Evolutionary conservation across 2,113 vertebrate genomes (phyloP), one percentile per base, ranked within the genome.

Genomic region (Pelobates fuscus): DNA sequence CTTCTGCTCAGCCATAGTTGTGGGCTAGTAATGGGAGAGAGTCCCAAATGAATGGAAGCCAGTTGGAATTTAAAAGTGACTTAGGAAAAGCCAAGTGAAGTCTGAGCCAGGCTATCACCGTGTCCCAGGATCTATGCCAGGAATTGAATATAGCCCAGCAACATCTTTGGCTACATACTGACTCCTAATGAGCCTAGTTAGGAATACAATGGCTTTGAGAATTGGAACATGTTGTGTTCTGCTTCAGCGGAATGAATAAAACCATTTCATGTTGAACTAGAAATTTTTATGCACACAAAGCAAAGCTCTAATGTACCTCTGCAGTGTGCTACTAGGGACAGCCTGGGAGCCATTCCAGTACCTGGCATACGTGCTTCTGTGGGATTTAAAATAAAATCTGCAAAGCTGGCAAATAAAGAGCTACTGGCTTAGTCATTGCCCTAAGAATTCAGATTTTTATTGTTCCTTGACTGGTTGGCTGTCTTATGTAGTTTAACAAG

Each of bases 1-100:
- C 72, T 60, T 67, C 62, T 77, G 75, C 70, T 77, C 59, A 63
- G 66, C 58, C 61, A 29, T 68, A 54, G 41, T 61, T 77, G 24
- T 41, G 67, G 75, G 44, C 49, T 62, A 20, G 46, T 70, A 63
- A 77, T 54, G 17, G 75, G 67, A 63, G 62, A 63, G 30, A 2
- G 61, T 68, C 67, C 66, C 71, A 74, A 65, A 26, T 74, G 30
- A 74, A 6, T 55, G 62, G 29, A 5, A 55, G 71, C 71, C 71
- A 74, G 61, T 61, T 74, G 71, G 71, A 61, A 44, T 74, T 44
- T 74, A 65, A 67, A 75, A 75, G 54, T 59, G 72, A 59, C 63
- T 67, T 41, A 62, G 30, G 65, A 75, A 12, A 75, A 60, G 18
- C n/a, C 24, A 46, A 46, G 25, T 30, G 37, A 60, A 30, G 54